Percentiles rank a stretch among this genome's conserved stretches.
Conservation (phyloP, 2,797 vertebrate species). For the Hemibagrus guttatus region DNA sequence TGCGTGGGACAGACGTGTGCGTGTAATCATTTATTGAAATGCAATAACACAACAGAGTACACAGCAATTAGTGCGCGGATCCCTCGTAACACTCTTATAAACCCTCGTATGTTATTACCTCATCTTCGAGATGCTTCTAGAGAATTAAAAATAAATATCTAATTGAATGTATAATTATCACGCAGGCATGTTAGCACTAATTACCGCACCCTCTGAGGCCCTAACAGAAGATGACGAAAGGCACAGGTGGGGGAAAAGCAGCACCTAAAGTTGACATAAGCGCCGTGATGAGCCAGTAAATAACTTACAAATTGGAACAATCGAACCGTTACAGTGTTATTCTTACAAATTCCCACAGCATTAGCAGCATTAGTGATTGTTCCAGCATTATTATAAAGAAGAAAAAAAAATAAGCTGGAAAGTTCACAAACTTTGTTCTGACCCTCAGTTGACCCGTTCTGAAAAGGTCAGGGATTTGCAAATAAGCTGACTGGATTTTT, state of each 20-base stretch:
- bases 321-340: constrained; percentile 6
- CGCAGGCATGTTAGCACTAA: constrained; percentile 1
- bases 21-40: constrained; percentile 31
- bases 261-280: not conserved
- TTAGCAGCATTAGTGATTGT: not conserved
- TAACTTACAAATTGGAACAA: constrained; percentile 10
- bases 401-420: constrained; percentile 1
- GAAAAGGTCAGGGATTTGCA: constrained; percentile 32
- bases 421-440: constrained; percentile 30
- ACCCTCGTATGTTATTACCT: constrained; percentile 25
- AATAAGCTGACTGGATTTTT: constrained; percentile 31
- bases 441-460: constrained; percentile 15
- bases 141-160: constrained; percentile 17
- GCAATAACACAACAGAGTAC: constrained; percentile 2
- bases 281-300: constrained; percentile 3
- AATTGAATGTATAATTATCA: constrained; percentile 31
- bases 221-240: constrained; percentile 18
- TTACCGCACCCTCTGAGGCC: constrained; percentile 21
- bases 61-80: constrained; percentile 14
- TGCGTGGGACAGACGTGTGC: constrained; percentile 2
- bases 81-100: constrained; percentile 1
- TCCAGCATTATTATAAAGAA: constrained; percentile 20
- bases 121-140: constrained; percentile 13
- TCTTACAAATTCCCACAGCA: constrained; percentile 13
- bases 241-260: constrained; percentile 17